Base-by-base conservation (phyloP, 2,888 invertebrate genomes). In the Physocephala rufipes region DNA sequence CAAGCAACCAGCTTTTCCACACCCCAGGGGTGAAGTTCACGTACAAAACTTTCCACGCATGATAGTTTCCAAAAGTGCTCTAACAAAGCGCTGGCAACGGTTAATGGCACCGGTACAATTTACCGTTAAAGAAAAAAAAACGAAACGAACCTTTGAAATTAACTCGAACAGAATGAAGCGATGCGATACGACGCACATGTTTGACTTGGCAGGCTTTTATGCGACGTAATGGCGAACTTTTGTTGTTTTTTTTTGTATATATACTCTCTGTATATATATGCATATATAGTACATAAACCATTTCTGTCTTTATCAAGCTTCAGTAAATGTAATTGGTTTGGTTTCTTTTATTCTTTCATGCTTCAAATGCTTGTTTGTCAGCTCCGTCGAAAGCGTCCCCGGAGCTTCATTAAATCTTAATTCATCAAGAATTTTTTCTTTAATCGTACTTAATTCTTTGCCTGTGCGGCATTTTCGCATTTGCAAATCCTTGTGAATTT, bases 21-120 rank as follows among this genome's bases (percentile, higher is more conserved):
- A 45, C 62, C 62, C 19, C 62, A 62, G 45, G 62, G 62, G 21
- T n/a, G n/a, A 30, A 59, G n/a, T 30, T 15, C 55, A 59, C 30
- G 13, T 28, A 16, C 30, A 26, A n/a, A n/a, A 30, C 28, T n/a
- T 59, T 30, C 26, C 28, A 30, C 30, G 28, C 59, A 30, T 28
- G 30, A 59, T 59, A 59, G 59, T 59, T 59, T 59, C 19, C 19
- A 30, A 30, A n/a, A 19, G 28, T 26, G 3, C 36, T n/a, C 30
- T 7, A 59, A 16, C 16, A 36, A 30, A n/a, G n/a, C n/a, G n/a
- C n/a, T n/a, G n/a, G 59, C 30, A n/a, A 28, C 30, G 28, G 30
- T 59, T 26, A 30, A 16, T 26, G 59, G n/a, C n/a, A n/a, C n/a
- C n/a, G 16, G 28, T 26, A n/a, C 59, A 59, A 59, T 28, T 30